Evolutionary conservation across 2,797 vertebrate species (phyloP).

Genomic region (Coluber constrictor): DNA sequence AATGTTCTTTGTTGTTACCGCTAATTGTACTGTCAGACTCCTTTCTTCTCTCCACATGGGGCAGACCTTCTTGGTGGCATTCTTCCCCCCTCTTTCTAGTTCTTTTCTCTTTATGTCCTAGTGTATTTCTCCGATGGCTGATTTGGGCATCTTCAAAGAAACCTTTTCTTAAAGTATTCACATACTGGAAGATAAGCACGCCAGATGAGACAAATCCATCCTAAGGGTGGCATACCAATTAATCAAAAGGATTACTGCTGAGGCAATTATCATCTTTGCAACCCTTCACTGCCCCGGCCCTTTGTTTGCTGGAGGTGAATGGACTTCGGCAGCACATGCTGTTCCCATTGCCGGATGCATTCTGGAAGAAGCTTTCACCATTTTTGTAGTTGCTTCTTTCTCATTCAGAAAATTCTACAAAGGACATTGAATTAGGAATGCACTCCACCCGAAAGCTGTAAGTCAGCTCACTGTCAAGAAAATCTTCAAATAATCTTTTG

Average conservation of each 20-base stretch:
- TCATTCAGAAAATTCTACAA: conserved; percentile 20
- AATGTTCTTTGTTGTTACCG: not conserved
- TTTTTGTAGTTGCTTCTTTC: conserved; percentile 9
- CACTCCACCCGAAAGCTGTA: rapidly evolving
- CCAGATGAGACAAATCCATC: conserved; percentile 65
- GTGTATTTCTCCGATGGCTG: conserved; percentile 47
- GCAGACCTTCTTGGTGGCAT: not conserved
- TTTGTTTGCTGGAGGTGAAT: conserved; percentile 58
- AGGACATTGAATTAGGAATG: not conserved
- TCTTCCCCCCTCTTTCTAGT: not conserved
- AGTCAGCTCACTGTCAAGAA: conserved; percentile 12
- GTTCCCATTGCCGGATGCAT: conserved; percentile 44
- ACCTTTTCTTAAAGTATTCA: conserved; percentile 50
- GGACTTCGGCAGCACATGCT: conserved; percentile 58
- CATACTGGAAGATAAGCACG: conserved; percentile 49
- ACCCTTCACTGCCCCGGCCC: conserved; percentile 4
- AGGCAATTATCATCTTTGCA: conserved; percentile 64
- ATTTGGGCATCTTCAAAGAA: conserved; percentile 38
- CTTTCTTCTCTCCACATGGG: not conserved
- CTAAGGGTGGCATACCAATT: conserved; percentile 56
- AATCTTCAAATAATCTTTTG: not conserved
- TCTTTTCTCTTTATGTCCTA: conserved; percentile 43
- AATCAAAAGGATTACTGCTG: conserved; percentile 63
- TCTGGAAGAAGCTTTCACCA: conserved; percentile 27
- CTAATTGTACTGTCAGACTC: not conserved